Base-by-base conservation (phyloP, 2,797 vertebrate genomes). In the Leptatherina wallacei region DNA sequence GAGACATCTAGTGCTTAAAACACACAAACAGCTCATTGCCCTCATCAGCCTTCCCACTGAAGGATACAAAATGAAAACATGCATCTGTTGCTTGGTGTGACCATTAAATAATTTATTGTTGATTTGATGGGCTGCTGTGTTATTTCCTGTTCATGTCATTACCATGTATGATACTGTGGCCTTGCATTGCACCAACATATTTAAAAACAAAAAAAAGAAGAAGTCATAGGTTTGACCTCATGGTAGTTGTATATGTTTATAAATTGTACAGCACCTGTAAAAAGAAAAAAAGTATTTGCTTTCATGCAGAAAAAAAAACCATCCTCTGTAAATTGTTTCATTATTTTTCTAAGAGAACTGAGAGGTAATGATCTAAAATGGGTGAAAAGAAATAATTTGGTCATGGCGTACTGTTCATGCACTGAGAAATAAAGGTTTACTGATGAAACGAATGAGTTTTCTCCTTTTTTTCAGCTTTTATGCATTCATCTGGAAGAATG, bases 201-300 rank as follows among this genome's bases (percentile, higher is more conserved):
- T 20, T 66, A 64, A 80, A 52, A 87, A 85, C 85, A 80, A 2
- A 42, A 42, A 16, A 44, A 44, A 16, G 13, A 44, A 16, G 13
- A 91, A 91, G 90, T 91, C 88, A 92, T 84, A 85, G 87, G 92
- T 93, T 93, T 89, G 87, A 92, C 91, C 91, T 94, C 95, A 95
- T 94, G 87, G 94, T 94, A 95, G 96, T 95, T 99, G 96, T 98
- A 98, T 98, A 98, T 98, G 97, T 98, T 98, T 97, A 95, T 97
- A 98, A 98, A 97, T 91, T 99, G 98, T 99, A 99, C 98, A 99
- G 96, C 96, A 96, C 95, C 95, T 98, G 97, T 98, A 97, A 96
- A 97, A 68, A 67, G 52, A 20, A 32, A 66, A 36, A 65, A 96
- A 96, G 6, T 93, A 96, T 92, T 94, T 95, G 91, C 94, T 96